Evolutionary conservation across 1,140 invertebrate genomes (phyloP), one percentile per base, ranked within the genome.

Genomic region (Drosophila albomicans): DNA sequence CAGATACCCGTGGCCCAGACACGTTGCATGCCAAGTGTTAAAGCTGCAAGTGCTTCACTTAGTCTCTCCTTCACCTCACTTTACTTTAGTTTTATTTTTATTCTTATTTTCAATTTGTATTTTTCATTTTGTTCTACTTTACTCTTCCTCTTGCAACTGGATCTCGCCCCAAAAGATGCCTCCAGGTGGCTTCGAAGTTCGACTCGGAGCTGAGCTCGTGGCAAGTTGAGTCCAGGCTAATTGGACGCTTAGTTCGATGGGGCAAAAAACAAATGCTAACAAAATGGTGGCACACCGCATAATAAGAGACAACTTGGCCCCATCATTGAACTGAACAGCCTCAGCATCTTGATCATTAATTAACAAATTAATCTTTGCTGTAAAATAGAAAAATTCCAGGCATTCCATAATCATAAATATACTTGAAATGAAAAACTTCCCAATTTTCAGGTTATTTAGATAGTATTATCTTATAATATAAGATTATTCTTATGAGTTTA

Each of bases 21-120:
- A 46, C 32, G 61, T 62, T 76, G 72, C 30, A 80, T 64, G 81
- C 67, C 77, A 82, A 82, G 69, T 88, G 84, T 88, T 82, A 80
- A 84, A 57, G 77, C 84, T 82, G 80, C 84, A 88, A 87, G 84
- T 87, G 80, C 80, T 80, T 88, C 70, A 72, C 28, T 28, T 67
- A 38, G n/a, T 43, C 11, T 35, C n/a, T 32, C 5, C 10, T 46
- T 15, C 15, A 6, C 13, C 16, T 20, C 11, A 10, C 1, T 30
- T 13, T 32, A 7, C n/a, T 32, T 28, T 51, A 10, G 15, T 25
- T 25, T 25, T 25, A 25, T 25, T 25, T 25, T 4, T 25, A 25
- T 25, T 25, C 3, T 25, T 25, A 25, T 25, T 25, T 25, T 3
- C 20, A 25, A 25, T 25, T 25, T 25, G 20, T 25, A 25, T 25